Conservation (phyloP, 2,113 vertebrate genomes). For the Chrysemys picta region DNA sequence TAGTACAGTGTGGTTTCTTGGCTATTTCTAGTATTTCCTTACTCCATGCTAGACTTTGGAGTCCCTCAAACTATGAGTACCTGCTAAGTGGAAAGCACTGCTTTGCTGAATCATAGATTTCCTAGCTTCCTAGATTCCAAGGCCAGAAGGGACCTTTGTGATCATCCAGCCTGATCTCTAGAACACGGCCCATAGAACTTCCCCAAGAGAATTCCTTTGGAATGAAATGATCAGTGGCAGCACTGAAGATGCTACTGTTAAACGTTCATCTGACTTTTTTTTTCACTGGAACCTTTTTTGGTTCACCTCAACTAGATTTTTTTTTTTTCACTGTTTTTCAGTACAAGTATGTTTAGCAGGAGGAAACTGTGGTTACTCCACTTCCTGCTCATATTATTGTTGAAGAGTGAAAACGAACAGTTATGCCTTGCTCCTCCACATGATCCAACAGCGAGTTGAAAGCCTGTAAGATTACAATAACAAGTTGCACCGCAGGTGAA, state of each 20-base stretch:
- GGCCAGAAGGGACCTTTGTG: neutral
- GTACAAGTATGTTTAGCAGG: neutral
- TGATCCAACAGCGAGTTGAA: neutral
- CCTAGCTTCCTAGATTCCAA: neutral
- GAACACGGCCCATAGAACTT: neutral
- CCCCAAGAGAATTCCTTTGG: neutral
- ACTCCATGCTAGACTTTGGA: neutral
- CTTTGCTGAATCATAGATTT: neutral
- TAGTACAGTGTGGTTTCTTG: neutral
- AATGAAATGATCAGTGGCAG: neutral
- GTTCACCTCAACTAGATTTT: neutral
- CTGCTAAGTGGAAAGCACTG: neutral
- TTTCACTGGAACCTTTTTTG: neutral
- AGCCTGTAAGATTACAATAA: accelerated
- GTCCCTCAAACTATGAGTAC: neutral
- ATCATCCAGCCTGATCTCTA: neutral
- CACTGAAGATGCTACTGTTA: accelerated
- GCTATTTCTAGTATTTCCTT: neutral
- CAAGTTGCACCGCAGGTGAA: neutral
- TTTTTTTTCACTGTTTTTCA: neutral
- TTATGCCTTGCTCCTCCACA: neutral
- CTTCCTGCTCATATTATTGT: conserved; percentile 62
- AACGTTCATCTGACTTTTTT: neutral
- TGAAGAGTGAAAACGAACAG: neutral
- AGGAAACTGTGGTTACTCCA: conserved; percentile 75